These are phyloP conservation scores for Phlogophora meticulosa DNA, from an alignment of 2,888 invertebrate species.

Conservation along the genomic window DNA sequence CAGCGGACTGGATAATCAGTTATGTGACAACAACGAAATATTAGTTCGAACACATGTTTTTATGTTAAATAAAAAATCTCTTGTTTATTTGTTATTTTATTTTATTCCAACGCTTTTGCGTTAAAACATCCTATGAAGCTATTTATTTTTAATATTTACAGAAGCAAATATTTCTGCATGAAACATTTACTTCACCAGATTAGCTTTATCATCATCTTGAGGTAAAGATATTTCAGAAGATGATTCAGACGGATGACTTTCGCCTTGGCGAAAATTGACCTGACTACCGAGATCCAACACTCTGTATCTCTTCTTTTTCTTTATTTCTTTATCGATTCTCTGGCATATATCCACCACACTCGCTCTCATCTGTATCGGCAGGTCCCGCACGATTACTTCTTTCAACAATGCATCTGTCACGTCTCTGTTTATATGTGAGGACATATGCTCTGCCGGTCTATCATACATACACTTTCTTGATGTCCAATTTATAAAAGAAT, in stretches of 20 bases:
- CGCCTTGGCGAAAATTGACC: constrained; percentile 42
- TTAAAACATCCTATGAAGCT: constrained; percentile 7
- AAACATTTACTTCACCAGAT: constrained; percentile 23
- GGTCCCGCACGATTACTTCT: constrained; percentile 79
- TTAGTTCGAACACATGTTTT: background rate
- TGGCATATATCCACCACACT: constrained; percentile 78
- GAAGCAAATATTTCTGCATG: constrained; percentile 1
- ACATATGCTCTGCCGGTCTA: constrained; percentile 12
- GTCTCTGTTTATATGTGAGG: constrained; percentile 65
- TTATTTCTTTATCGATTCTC: constrained; percentile 74
- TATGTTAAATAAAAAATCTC: background rate
- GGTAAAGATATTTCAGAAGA: constrained; percentile 32
- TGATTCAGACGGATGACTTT: constrained; percentile 30
- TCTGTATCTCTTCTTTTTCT: constrained; percentile 76
- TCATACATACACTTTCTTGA: constrained; percentile 52
- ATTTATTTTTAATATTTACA: constrained; percentile 41
- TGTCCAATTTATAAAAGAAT: constrained; percentile 53
- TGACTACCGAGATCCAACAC: constrained; percentile 66
- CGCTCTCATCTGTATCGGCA: constrained; percentile 79
- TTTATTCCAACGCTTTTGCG: constrained; percentile 7
- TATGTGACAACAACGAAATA: constrained; percentile 6
- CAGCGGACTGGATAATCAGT: background rate
- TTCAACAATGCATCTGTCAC: constrained; percentile 76
- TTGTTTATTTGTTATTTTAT: background rate
- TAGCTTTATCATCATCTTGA: constrained; percentile 13